Percentiles rank a stretch among this genome's conserved stretches.
Conservation (phyloP, 1,140 invertebrate genomes). For the Apis cerana region DNA sequence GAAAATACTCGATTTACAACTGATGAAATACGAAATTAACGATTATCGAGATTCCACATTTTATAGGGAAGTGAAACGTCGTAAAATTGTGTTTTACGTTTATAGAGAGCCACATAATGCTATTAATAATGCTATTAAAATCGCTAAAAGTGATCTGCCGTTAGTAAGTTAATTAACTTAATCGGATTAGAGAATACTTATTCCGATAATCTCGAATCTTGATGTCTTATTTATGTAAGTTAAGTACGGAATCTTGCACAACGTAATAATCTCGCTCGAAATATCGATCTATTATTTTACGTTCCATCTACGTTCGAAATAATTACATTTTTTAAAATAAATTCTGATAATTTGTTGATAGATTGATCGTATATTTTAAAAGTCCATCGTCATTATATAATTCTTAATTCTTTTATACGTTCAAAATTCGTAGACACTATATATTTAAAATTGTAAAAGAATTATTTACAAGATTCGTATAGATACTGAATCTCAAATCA, state of each 20-base stretch:
- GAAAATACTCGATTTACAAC: background rate
- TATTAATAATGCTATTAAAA: background rate
- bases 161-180: conserved; percentile 33
- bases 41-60: background rate
- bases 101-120: background rate
- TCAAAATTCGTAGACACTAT: too few relatives aligned
- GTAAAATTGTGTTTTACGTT: background rate
- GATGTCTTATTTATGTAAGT: background rate
- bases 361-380: too few relatives aligned
- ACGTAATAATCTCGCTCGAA: background rate
- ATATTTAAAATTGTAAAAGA: too few relatives aligned
- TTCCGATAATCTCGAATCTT: conserved; percentile 7
- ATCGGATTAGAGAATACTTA: conserved; percentile 28
- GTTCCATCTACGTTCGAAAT: too few relatives aligned
- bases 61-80: background rate
- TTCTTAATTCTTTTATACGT: too few relatives aligned
- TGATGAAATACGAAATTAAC: background rate
- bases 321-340: too few relatives aligned
- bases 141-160: background rate
- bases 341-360: too few relatives aligned
- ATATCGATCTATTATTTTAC: background rate
- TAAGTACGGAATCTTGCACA: background rate
- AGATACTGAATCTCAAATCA: too few relatives aligned
- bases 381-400: too few relatives aligned
- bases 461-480: too few relatives aligned